phyloP scores from a whole-genome alignment of 2,888 invertebrate genomes.

The Sericinus montela region DNA sequence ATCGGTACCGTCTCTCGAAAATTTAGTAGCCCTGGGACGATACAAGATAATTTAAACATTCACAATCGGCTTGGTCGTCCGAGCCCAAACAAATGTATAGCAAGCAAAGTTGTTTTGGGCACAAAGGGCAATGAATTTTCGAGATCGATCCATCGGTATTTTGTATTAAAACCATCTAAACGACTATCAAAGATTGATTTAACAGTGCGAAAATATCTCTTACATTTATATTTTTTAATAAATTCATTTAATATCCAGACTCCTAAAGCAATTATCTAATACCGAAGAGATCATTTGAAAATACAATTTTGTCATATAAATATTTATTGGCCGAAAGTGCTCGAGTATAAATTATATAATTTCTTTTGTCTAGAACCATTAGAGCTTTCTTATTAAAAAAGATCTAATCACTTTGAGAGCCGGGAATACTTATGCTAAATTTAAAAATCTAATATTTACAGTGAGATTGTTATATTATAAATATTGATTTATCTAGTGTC shows the following conservation, averaged over 20 bases:
- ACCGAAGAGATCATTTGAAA: conserved; percentile 77
- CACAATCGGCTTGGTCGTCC: neutral
- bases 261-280: conserved; percentile 76
- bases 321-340: conserved; percentile 73
- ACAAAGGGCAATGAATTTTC: conserved; percentile 17
- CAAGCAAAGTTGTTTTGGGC: neutral
- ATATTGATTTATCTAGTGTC: conserved; percentile 74
- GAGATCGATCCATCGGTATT: conserved; percentile 26
- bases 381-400: conserved; percentile 58
- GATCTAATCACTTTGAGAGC: conserved; percentile 78
- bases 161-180: conserved; percentile 37
- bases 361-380: conserved; percentile 48
- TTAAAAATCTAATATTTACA: conserved; percentile 68
- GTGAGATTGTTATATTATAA: conserved; percentile 71
- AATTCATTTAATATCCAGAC: conserved; percentile 75
- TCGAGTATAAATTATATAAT: conserved; percentile 61
- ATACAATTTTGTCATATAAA: conserved; percentile 72
- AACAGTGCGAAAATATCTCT: conserved; percentile 79
- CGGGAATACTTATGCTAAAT: conserved; percentile 71
- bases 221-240: conserved; percentile 66
- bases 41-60: neutral
- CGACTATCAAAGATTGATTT: conserved; percentile 54
- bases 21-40: conserved; percentile 19
- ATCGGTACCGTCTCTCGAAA: conserved; percentile 31
- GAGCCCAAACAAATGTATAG: neutral